Conservation (phyloP, 2,797 vertebrate species). For the Arnoldichthys spilopterus region DNA sequence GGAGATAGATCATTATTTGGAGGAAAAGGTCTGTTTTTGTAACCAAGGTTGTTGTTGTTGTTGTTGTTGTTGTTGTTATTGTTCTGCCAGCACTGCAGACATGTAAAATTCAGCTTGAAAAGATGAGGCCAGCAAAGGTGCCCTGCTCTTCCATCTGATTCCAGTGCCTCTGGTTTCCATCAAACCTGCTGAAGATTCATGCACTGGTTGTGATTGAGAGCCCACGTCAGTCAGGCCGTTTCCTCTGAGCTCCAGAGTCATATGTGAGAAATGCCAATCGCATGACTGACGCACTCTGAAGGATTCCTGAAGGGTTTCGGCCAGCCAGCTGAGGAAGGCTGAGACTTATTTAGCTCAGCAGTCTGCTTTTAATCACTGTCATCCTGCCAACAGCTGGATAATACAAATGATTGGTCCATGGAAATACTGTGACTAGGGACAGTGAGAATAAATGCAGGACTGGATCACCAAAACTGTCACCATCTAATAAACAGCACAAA, state of each 20-base stretch:
- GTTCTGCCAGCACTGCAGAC: neutral
- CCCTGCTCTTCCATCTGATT: slow-evolving; percentile 39
- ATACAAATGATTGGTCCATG: neutral
- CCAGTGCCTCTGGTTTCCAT: slow-evolving; percentile 49
- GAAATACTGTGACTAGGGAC: neutral
- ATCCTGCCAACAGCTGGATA: slow-evolving; percentile 40
- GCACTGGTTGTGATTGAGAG: slow-evolving; percentile 53
- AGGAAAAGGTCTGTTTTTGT: neutral
- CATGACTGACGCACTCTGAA: slow-evolving; percentile 40
- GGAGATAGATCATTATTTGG: slow-evolving; percentile 29
- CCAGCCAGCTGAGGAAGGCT: slow-evolving; percentile 24
- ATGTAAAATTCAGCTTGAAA: slow-evolving; percentile 34
- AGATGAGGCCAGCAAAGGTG: neutral
- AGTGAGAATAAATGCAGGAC: neutral
- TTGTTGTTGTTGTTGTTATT: neutral
- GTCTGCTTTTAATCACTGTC: slow-evolving; percentile 42
- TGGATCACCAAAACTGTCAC: no score
- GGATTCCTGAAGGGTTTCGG: slow-evolving; percentile 31
- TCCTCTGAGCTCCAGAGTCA: slow-evolving; percentile 42
- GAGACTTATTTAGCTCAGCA: slow-evolving; percentile 40
- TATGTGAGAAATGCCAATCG: slow-evolving; percentile 51
- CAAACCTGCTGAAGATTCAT: slow-evolving; percentile 45
- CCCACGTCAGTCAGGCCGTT: slow-evolving; percentile 48
- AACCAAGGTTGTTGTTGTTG: neutral
- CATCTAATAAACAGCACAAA: no score